A percentile compares a stretch with the other conserved stretches of the same genome.
Evolutionary conservation across 2,113 vertebrate species (phyloP).

Genomic region (Aplodontia rufa): DNA sequence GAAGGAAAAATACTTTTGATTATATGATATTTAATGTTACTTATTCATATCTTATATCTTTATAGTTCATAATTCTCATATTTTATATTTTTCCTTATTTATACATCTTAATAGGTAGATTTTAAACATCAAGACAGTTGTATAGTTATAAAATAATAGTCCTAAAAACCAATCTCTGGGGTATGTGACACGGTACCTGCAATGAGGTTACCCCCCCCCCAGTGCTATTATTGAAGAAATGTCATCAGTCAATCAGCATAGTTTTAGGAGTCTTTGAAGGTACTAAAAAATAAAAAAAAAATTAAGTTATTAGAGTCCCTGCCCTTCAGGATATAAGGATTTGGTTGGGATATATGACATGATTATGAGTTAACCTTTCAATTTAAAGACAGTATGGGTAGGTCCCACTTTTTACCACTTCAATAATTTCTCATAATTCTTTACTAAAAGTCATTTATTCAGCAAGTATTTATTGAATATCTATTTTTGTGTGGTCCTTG

Average conservation of each 20-base stretch:
- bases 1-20: neutral
- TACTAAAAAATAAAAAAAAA: neutral
- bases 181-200: neutral
- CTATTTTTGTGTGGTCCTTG: neutral
- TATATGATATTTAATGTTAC: neutral
- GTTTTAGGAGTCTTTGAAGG: neutral
- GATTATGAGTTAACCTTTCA: neutral
- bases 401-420: neutral
- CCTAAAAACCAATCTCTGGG: neutral
- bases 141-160: neutral
- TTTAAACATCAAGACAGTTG: conserved; percentile 3
- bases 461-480: neutral
- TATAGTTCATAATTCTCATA: neutral
- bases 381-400: neutral
- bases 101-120: neutral
- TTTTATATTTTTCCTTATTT: neutral
- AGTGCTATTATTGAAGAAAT: neutral
- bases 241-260: neutral
- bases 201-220: neutral
- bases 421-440: neutral
- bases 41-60: neutral
- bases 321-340: neutral
- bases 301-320: neutral
- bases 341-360: neutral
- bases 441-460: neutral